Evolutionary conservation across 2,113 vertebrate genomes (phyloP).

Genomic region (Condylura cristata): DNA sequence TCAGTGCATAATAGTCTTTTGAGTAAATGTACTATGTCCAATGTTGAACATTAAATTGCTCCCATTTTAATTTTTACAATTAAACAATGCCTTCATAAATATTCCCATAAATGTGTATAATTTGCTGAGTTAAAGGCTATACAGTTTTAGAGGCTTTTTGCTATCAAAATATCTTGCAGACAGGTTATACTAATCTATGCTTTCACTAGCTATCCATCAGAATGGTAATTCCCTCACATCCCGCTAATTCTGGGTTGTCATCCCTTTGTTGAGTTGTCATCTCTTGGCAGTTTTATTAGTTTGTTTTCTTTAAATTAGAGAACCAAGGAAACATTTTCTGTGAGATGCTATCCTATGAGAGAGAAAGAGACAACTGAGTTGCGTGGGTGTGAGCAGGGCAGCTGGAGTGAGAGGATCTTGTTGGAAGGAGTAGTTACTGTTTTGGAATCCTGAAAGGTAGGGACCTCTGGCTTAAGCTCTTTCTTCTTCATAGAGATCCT

Average conservation of each 20-base stretch:
- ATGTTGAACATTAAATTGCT: not conserved
- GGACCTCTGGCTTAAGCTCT: not conserved
- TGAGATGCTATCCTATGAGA: not conserved
- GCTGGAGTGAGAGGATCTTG: not conserved
- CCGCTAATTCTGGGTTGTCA: not conserved
- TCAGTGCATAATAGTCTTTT: not conserved
- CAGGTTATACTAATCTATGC: not conserved
- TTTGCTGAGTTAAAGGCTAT: not conserved
- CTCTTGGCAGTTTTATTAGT: not conserved
- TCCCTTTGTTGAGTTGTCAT: not conserved
- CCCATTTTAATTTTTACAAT: not conserved
- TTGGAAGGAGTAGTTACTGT: not conserved
- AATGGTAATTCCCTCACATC: not conserved
- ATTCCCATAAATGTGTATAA: not conserved
- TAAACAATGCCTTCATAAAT: not conserved
- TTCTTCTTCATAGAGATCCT: not conserved
- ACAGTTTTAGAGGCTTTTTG: not conserved
- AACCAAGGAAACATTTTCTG: not conserved
- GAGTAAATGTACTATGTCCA: not conserved
- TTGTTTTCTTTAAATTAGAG: not conserved
- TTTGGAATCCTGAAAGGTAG: not conserved
- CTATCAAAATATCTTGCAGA: not conserved
- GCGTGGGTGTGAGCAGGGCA: not conserved
- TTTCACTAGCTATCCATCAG: not conserved
- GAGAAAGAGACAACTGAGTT: not conserved